These are phyloP conservation scores for Lydus trimaculatus DNA, from an alignment of 2,888 invertebrate species.

Conservation along the genomic window DNA sequence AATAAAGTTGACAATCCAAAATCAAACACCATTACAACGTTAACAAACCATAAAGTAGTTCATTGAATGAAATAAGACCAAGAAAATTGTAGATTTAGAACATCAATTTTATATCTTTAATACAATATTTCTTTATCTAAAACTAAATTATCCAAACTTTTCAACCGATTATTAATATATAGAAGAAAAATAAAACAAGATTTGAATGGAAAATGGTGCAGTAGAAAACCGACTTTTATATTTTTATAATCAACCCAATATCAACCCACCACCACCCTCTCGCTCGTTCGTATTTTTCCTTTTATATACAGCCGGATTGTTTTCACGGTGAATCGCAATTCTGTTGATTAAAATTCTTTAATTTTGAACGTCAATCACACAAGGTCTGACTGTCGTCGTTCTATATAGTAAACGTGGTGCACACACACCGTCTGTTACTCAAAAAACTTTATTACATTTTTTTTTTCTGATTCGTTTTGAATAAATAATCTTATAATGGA, in stretches of 20 bases:
- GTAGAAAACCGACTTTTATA: background rate
- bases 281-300: conserved; percentile 15
- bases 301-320: conserved; percentile 41
- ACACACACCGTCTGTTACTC: conserved; percentile 22
- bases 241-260: background rate
- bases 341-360: conserved; percentile 54
- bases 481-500: conserved; percentile 22
- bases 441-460: conserved; percentile 22
- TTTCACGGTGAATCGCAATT: conserved; percentile 47
- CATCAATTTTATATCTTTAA: no score
- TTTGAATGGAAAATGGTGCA: background rate
- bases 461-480: conserved; percentile 11
- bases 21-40: no score
- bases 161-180: background rate
- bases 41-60: no score
- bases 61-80: no score
- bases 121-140: background rate
- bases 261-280: background rate
- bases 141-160: background rate
- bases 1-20: no score
- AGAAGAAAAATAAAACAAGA: background rate
- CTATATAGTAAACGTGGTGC: conserved; percentile 23
- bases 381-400: conserved; percentile 36
- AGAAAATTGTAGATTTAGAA: no score
- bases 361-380: conserved; percentile 52